Evolutionary conservation across 2,797 vertebrate species (phyloP), one percentile per base, ranked within the genome.

Genomic region (Myotis findleyi): DNA sequence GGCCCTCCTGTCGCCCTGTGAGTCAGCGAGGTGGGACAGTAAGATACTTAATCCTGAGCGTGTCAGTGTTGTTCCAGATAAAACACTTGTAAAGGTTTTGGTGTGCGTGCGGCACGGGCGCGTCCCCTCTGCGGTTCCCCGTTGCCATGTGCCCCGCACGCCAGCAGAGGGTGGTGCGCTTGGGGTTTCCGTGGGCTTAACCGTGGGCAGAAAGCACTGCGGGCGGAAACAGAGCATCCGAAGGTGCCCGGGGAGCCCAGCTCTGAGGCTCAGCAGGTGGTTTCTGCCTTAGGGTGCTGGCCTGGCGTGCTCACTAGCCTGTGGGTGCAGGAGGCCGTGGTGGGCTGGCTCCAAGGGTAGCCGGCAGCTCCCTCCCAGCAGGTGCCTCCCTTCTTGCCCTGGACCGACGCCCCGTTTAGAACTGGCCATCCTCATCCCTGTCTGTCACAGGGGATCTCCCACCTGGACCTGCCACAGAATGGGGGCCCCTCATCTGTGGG

Each of bases 401-500:
- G 44, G 30, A 33, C n/a, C 7, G 3, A 49, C 3, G 2, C 7
- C 21, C 17, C 21, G 21, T 1, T 76, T 17, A 27, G 27, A 90
- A 17, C 53, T 21, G 18, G 77, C 11, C 17, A 0, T 20, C 11
- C 44, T 47, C 2, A 0, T 1, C 47, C 44, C n/a, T 36, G 5
- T 0, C 14, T 18, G 38, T 21, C 17, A 0, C 5, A 33, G 59
- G 33, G 41, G 3, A 21, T 27, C 6, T 69, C 12, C 30, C 4
- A 25, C 20, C 20, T 66, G 68, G 21, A 27, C 27, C 41, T 7
- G 7, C 20, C 62, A 30, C 38, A 0, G 0, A 1, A 47, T 30
- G 23, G 6, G 57, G 21, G 16, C n/a, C 59, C n/a, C 59, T 79
- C 36, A 20, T 21, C 41, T 49, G 8, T n/a, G 87, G 68, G 41